Percentiles rank a stretch among this genome's conserved stretches.
These are phyloP conservation scores for Actenoides lindsayi DNA, from an alignment of 2,113 vertebrate species.

Conservation along the genomic window DNA sequence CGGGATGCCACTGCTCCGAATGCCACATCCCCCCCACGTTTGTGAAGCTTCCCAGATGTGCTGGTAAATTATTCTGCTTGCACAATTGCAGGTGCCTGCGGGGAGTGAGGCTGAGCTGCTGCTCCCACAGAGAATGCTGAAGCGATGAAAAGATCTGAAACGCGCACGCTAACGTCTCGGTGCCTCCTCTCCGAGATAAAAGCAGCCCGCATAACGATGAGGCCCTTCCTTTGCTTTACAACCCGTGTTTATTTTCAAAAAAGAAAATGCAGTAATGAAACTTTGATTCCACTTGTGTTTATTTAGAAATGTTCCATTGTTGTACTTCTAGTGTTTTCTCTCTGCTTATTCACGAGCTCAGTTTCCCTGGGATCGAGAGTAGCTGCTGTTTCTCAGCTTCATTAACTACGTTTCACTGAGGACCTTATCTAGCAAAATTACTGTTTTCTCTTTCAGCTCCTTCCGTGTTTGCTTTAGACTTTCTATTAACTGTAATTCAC, in stretches of 20 bases:
- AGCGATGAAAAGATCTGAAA: neutral
- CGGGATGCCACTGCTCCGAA: neutral
- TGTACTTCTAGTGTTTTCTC: neutral
- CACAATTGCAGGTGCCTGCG: neutral
- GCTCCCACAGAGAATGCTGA: neutral
- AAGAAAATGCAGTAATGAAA: neutral
- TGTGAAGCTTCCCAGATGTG: neutral
- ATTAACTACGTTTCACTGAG: neutral
- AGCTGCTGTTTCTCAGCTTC: neutral
- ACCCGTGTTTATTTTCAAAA: neutral
- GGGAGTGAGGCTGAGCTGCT: neutral
- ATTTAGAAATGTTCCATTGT: neutral
- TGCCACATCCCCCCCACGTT: neutral
- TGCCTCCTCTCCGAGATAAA: neutral
- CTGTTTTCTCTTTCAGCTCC: neutral
- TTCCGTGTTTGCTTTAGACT: neutral
- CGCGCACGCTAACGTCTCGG: neutral
- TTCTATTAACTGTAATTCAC: neutral
- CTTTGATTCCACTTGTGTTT: neutral
- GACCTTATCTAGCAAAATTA: neutral
- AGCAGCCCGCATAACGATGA: neutral
- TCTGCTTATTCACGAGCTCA: neutral
- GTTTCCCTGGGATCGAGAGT: neutral
- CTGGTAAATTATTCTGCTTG: neutral
- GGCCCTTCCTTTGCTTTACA: neutral